Base-by-base conservation (phyloP, 2,888 invertebrate genomes). In the Neoscelio sp. region DNA sequence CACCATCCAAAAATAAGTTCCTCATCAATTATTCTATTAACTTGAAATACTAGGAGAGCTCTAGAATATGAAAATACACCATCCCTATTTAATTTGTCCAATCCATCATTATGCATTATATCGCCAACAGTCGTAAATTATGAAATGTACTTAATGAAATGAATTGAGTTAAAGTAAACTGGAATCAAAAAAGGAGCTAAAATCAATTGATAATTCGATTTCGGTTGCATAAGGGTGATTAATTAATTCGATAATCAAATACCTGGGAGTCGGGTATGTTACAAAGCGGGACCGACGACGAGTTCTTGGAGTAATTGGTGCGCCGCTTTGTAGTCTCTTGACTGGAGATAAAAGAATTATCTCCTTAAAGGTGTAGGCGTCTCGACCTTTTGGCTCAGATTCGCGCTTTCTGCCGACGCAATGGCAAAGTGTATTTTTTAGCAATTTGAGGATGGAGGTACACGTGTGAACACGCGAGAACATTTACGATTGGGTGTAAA, bases 231-330 rank as follows among this genome's bases (percentile, higher is more conserved):
- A n/a, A 12, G 17, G 26, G 23, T 56, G 67, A 67, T 67, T 56
- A 68, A 68, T 56, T 52, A 68, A 56, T 56, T 56, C 23, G 56
- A 68, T 68, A 68, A 46, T 46, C 56, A 56, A 68, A 68, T 67
- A 42, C 20, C 8, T 18, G 23, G n/a, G 35, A 26, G 18, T 17
- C 3, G 2, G 48, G 28, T 20, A n/a, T 13, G 30, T 44, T 28
- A 46, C 56, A 67, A 67, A 67, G 67, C n/a, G 23, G 13, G 28
- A 26, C 38, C 50, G 18, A 33, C n/a, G 44, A 46, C 13, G 56
- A 10, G 28, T 35, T n/a, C 68, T 48, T 28, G 15, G 38, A 20
- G 68, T 48, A 68, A 68, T 58, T 48, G 68, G 46, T 15, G 46
- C 48, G 46, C 26, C 28, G 28, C 67, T 56, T 68, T 68, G 56